Percentiles rank a stretch among this genome's conserved stretches.
phyloP scores from a whole-genome alignment of 2,797 vertebrate species.

The Malacoctenus gilli region DNA sequence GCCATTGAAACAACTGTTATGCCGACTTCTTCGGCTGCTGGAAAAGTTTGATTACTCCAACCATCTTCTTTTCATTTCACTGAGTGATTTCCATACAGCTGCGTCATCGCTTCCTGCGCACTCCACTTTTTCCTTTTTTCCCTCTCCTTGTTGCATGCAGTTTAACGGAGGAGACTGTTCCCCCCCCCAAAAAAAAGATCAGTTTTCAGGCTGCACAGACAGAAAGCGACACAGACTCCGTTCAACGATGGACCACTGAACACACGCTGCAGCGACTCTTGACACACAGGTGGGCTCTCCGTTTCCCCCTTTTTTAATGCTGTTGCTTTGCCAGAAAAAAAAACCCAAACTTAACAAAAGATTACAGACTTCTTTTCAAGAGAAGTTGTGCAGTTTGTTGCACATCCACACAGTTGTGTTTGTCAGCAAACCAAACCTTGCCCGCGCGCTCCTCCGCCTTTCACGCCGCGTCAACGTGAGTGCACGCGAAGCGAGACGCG shows the following conservation, averaged over 20 bases:
- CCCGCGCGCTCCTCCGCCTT: neutral
- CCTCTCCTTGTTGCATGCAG: conserved; percentile 45
- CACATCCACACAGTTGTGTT: conserved; percentile 27
- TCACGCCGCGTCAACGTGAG: neutral
- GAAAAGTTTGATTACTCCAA: conserved; percentile 13
- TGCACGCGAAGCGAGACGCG: neutral
- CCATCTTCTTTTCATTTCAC: conserved; percentile 38
- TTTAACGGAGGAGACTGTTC: conserved; percentile 62
- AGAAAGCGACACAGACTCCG: conserved; percentile 50
- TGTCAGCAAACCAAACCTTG: neutral
- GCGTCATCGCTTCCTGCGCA: conserved; percentile 88
- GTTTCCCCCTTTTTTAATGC: neutral
- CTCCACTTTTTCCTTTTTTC: conserved; percentile 50
- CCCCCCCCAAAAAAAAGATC: conserved; percentile 47
- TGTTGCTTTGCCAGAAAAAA: neutral
- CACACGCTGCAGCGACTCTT: conserved; percentile 22
- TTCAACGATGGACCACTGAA: conserved; percentile 74
- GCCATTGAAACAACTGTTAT: no score
- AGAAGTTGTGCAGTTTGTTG: conserved; percentile 24
- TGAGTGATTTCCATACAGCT: conserved; percentile 69
- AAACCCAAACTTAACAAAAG: conserved; percentile 3
- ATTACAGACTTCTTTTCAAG: conserved; percentile 5
- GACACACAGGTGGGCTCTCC: conserved; percentile 55
- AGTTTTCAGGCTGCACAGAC: conserved; percentile 59
- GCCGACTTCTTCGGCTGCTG: neutral